Conservation (phyloP, 2,113 vertebrate species). For the Stigmatopora nigra region DNA sequence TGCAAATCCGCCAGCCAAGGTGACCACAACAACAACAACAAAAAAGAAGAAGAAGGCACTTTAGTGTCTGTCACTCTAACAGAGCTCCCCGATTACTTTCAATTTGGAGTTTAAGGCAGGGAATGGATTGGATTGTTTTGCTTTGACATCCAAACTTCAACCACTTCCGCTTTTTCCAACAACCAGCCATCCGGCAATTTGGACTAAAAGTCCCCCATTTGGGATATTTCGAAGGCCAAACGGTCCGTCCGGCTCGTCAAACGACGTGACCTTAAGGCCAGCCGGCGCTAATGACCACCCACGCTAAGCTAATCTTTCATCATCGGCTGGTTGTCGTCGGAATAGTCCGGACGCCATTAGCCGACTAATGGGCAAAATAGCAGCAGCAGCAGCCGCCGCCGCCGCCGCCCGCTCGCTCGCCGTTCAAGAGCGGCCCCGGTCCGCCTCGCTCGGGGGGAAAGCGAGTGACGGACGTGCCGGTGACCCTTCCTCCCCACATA, state of each 20-base stretch:
- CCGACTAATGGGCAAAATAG: conserved; percentile 62
- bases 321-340: conserved; percentile 47
- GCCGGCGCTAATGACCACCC: conserved; percentile 45
- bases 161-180: background rate
- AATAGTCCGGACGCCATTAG: conserved; percentile 61
- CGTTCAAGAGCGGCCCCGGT: conserved; percentile 48
- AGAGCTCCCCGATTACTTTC: too few relatives aligned
- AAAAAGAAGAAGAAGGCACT: too few relatives aligned
- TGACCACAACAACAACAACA: too few relatives aligned
- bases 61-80: too few relatives aligned
- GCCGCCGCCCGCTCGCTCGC: too few relatives aligned
- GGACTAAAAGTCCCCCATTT: conserved; percentile 28
- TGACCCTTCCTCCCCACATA: conserved; percentile 51
- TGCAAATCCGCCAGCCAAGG: too few relatives aligned
- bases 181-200: too few relatives aligned
- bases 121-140: too few relatives aligned
- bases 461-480: conserved; percentile 47
- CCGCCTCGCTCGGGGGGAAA: conserved; percentile 54
- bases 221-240: conserved; percentile 9
- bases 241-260: background rate
- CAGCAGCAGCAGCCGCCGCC: too few relatives aligned
- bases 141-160: too few relatives aligned
- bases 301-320: conserved; percentile 64
- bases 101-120: too few relatives aligned
- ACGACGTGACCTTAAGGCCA: conserved; percentile 55